Percentiles rank a stretch among this genome's conserved stretches.
Evolutionary conservation across 2,113 vertebrate genomes (phyloP).

Genomic region (Periophthalmodon schlosseri): DNA sequence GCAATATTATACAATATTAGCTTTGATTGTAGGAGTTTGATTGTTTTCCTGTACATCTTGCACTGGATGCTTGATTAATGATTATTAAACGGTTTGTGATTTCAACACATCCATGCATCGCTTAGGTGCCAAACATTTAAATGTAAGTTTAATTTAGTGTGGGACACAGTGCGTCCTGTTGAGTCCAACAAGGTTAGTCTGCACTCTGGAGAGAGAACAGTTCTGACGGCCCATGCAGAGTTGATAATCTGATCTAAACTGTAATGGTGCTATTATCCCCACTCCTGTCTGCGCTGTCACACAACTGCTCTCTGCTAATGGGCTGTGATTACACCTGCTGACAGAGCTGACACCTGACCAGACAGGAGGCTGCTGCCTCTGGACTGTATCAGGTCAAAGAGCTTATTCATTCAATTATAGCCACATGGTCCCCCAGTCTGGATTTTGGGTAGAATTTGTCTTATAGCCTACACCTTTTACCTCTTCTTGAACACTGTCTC

Average conservation of each 20-base stretch:
- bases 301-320: neutral
- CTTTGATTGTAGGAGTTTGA: neutral
- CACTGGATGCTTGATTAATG: too few species aligned
- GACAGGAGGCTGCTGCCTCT: neutral
- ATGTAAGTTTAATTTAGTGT: neutral
- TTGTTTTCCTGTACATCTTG: neutral
- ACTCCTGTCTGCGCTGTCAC: neutral
- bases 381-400: too few species aligned
- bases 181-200: neutral
- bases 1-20: too few species aligned
- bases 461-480: too few species aligned
- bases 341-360: neutral
- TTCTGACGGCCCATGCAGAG: neutral
- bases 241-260: conserved; percentile 1
- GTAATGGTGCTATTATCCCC: conserved; percentile 1
- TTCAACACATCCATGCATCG: too few species aligned
- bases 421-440: too few species aligned
- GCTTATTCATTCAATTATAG: neutral
- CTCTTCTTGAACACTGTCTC: too few species aligned
- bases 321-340: neutral
- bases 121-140: neutral
- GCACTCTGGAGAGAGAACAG: neutral
- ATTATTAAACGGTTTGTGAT: too few species aligned
- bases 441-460: too few species aligned
- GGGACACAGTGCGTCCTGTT: neutral